These are phyloP conservation scores for Maniola jurtina DNA, from an alignment of 1,140 invertebrate genomes.

Conservation along the genomic window DNA sequence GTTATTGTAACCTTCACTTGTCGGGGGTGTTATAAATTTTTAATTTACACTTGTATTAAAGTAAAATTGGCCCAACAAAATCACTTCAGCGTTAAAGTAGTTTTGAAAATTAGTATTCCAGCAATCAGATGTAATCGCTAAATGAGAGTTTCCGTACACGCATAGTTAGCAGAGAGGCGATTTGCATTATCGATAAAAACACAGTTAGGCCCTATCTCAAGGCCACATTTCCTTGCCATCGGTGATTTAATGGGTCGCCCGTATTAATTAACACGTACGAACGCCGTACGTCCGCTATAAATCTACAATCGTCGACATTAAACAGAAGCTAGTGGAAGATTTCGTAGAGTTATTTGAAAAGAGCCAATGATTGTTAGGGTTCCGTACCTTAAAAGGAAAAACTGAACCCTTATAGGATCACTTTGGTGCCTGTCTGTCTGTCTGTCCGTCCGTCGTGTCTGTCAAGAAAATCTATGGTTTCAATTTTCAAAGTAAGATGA, in stretches of 20 bases:
- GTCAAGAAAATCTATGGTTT: too few species aligned
- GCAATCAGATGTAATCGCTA: conserved; percentile 5
- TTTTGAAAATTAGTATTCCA: conserved; percentile 3
- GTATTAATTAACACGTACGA: conserved; percentile 58
- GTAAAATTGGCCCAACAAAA: neutral
- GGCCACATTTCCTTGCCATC: conserved; percentile 38
- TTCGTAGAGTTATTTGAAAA: neutral
- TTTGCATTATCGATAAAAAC: conserved; percentile 40
- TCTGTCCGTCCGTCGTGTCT: too few species aligned
- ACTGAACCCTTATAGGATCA: too few species aligned
- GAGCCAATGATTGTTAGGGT: too few species aligned
- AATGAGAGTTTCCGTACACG: conserved; percentile 25
- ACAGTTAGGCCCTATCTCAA: conserved; percentile 41
- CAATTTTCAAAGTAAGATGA: too few species aligned
- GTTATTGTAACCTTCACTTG: too few species aligned
- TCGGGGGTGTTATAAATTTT: too few species aligned
- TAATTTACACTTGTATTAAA: too few species aligned
- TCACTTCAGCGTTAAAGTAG: conserved; percentile 6
- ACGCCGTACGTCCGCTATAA: conserved; percentile 44
- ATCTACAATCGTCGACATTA: conserved; percentile 44
- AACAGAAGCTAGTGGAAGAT: neutral
- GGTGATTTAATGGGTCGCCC: conserved; percentile 38
- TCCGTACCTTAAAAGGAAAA: too few species aligned
- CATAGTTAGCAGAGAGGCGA: conserved; percentile 34
- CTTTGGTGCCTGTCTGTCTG: too few species aligned